These are phyloP conservation scores for Dynastes tityus DNA, from an alignment of 2,888 invertebrate species.

Conservation along the genomic window DNA sequence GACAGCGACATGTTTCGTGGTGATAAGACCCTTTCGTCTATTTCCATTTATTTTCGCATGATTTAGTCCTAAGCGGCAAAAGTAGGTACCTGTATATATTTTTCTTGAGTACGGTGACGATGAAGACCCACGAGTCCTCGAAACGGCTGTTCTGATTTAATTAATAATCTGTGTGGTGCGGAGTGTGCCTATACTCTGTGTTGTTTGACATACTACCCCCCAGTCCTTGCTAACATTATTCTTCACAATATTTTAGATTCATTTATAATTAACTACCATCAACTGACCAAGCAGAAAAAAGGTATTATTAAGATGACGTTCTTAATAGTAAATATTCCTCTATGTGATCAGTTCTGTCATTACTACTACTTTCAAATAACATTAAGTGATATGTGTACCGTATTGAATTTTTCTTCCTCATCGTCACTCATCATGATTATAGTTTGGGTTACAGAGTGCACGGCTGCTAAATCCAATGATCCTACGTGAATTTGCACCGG, in stretches of 20 bases:
- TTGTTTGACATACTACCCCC: no score
- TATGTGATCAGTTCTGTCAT: slow-evolving; percentile 18
- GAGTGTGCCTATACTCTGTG: no score
- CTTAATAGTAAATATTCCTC: slow-evolving; percentile 32
- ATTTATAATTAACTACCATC: neutral
- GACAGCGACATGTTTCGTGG: no score
- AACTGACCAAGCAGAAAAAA: slow-evolving; percentile 43
- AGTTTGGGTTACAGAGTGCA: slow-evolving; percentile 88
- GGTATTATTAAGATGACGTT: slow-evolving; percentile 5
- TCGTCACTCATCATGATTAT: slow-evolving; percentile 80
- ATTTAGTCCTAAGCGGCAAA: no score
- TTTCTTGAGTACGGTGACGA: no score
- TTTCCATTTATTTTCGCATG: no score
- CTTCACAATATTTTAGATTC: neutral
- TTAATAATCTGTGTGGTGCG: no score
- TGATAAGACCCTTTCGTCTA: no score
- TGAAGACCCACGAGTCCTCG: no score
- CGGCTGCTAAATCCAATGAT: slow-evolving; percentile 89
- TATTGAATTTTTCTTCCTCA: slow-evolving; percentile 78
- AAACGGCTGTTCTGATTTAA: no score
- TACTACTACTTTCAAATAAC: slow-evolving; percentile 8
- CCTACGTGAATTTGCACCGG: slow-evolving; percentile 95
- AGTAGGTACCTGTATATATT: no score
- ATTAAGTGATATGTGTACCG: slow-evolving; percentile 67
- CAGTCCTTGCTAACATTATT: no score